These are phyloP conservation scores for Mythimna albipuncta DNA, from an alignment of 2,888 invertebrate genomes.

Conservation along the genomic window DNA sequence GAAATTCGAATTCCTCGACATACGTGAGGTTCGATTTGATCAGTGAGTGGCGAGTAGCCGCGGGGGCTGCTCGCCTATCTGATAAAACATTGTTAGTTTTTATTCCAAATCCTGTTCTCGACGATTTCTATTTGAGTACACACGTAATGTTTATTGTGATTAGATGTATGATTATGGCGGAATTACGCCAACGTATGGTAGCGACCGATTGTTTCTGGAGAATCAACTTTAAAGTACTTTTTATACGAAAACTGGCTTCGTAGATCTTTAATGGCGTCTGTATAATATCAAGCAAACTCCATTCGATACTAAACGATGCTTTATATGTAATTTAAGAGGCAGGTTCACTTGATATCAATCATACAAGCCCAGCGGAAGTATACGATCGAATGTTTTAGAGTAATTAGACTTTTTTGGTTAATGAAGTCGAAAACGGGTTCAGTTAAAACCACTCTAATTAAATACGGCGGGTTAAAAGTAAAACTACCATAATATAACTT, in stretches of 20 bases:
- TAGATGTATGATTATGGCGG: conserved; percentile 55
- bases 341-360: conserved; percentile 43
- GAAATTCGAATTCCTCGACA: conserved; percentile 86
- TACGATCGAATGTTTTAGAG: conserved; percentile 42
- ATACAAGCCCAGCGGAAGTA: conserved; percentile 46
- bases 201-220: conserved; percentile 36
- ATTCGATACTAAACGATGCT: conserved; percentile 24
- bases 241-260: conserved; percentile 19
- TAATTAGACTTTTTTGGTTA: conserved; percentile 54
- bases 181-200: conserved; percentile 52
- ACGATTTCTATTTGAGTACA: conserved; percentile 63
- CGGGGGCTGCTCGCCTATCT: conserved; percentile 70
- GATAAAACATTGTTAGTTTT: conserved; percentile 68
- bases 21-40: conserved; percentile 84
- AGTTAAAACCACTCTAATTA: conserved; percentile 44
- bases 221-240: conserved; percentile 32
- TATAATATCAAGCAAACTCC: conserved; percentile 27
- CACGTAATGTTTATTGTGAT: conserved; percentile 57
- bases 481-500: conserved; percentile 48
- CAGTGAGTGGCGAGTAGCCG: conserved; percentile 76
- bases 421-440: conserved; percentile 55
- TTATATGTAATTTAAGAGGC: conserved; percentile 30
- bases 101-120: conserved; percentile 65
- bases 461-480: conserved; percentile 37
- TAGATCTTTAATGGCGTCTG: conserved; percentile 15